These are phyloP conservation scores for Anarhynchus alexandrinus DNA, from an alignment of 2,113 vertebrate genomes.

Conservation along the genomic window DNA sequence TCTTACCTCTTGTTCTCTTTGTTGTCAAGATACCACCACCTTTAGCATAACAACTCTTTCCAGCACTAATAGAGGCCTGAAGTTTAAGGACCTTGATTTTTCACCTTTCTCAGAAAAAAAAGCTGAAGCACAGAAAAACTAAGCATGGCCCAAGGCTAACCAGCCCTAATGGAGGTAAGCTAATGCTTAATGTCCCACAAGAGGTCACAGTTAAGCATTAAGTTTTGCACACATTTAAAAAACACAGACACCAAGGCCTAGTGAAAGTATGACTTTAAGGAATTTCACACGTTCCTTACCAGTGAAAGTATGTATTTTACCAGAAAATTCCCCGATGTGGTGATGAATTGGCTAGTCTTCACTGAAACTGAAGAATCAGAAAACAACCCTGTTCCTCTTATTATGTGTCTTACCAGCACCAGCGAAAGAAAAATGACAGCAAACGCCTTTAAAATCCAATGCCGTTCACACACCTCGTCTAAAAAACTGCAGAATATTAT, in stretches of 20 bases:
- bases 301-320: not conserved
- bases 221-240: not conserved
- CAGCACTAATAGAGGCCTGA: not conserved
- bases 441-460: not conserved
- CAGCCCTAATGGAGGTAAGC: not conserved
- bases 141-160: not conserved
- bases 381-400: not conserved
- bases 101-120: not conserved
- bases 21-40: accelerated
- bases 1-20: not conserved
- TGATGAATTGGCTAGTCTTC: not conserved
- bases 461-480: not conserved
- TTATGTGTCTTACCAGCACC: not conserved
- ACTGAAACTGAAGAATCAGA: not conserved
- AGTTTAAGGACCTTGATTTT: not conserved
- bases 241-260: not conserved
- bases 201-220: not conserved
- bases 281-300: not conserved
- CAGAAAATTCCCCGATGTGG: not conserved
- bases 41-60: not conserved
- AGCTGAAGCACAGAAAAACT: not conserved
- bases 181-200: not conserved
- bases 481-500: not conserved
- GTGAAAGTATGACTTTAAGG: not conserved
- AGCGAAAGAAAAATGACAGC: not conserved